Evolutionary conservation across 2,888 invertebrate species (phyloP).

Genomic region (Biston stratarius): DNA sequence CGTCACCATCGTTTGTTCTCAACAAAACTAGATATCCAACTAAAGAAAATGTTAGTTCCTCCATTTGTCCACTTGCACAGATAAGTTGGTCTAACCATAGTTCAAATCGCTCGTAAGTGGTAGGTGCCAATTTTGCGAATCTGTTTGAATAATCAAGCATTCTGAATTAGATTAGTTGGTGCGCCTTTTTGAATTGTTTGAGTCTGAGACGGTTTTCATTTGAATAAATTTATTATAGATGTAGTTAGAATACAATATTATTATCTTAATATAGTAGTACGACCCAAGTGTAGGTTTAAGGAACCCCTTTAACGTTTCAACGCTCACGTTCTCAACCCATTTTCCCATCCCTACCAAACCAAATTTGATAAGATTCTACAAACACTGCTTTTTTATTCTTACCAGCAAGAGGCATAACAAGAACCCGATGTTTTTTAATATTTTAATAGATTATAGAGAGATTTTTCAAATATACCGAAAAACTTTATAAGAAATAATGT

Average conservation of each 20-base stretch:
- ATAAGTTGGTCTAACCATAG: slow-evolving; percentile 10
- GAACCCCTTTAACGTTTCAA: no score
- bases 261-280: no score
- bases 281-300: no score
- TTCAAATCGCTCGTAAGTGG: slow-evolving; percentile 47
- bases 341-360: no score
- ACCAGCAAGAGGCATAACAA: no score
- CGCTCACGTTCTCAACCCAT: no score
- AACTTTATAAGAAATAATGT: background rate
- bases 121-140: slow-evolving; percentile 57
- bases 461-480: no score
- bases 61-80: background rate
- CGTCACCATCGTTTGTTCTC: background rate
- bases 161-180: slow-evolving; percentile 49
- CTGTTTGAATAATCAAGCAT: slow-evolving; percentile 61
- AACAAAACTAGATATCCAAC: background rate
- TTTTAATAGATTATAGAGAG: no score
- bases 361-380: no score
- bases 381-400: no score
- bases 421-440: no score
- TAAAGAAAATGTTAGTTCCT: background rate
- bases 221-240: slow-evolving; percentile 3
- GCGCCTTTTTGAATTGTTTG: slow-evolving; percentile 33
- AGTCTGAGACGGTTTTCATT: slow-evolving; percentile 17
- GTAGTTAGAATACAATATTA: slow-evolving; percentile 1